phyloP scores from a whole-genome alignment of 2,113 vertebrate genomes.

The Tichodroma muraria region DNA sequence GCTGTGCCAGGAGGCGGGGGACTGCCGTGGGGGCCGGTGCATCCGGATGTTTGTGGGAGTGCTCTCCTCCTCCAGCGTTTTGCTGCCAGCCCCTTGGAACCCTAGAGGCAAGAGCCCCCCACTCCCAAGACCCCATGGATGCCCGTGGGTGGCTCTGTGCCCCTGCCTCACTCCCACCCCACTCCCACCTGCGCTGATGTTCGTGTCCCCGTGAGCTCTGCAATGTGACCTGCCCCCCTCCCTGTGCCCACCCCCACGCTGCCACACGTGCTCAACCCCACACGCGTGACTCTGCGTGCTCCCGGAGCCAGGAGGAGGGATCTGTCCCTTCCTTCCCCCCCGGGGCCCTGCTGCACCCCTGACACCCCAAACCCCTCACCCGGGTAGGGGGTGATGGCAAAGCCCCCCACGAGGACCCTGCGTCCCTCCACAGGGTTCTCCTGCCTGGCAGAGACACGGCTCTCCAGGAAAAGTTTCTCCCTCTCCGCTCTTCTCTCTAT shows the following conservation, averaged over 20 bases:
- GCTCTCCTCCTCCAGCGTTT: neutral
- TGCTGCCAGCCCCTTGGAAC: neutral
- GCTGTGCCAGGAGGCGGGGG: fast-evolving
- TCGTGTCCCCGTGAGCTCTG: neutral
- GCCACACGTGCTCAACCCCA: neutral
- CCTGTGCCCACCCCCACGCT: neutral
- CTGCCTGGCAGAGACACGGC: fast-evolving
- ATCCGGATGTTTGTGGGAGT: neutral
- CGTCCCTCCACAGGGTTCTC: neutral
- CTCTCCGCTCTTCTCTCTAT: neutral
- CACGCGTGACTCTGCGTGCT: neutral
- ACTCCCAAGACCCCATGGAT: fast-evolving
- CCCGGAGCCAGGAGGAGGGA: neutral
- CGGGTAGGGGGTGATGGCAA: fast-evolving
- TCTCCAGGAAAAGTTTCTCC: neutral
- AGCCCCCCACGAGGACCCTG: fast-evolving
- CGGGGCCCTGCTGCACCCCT: neutral
- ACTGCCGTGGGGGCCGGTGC: fast-evolving
- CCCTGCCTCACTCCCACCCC: neutral
- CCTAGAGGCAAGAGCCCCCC: neutral
- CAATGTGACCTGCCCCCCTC: neutral
- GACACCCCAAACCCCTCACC: fast-evolving
- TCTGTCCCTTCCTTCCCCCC: neutral
- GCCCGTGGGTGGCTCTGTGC: neutral
- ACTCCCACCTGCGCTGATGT: neutral